These are phyloP conservation scores for Acridotheres tristis DNA, from an alignment of 2,797 vertebrate genomes.

Conservation along the genomic window DNA sequence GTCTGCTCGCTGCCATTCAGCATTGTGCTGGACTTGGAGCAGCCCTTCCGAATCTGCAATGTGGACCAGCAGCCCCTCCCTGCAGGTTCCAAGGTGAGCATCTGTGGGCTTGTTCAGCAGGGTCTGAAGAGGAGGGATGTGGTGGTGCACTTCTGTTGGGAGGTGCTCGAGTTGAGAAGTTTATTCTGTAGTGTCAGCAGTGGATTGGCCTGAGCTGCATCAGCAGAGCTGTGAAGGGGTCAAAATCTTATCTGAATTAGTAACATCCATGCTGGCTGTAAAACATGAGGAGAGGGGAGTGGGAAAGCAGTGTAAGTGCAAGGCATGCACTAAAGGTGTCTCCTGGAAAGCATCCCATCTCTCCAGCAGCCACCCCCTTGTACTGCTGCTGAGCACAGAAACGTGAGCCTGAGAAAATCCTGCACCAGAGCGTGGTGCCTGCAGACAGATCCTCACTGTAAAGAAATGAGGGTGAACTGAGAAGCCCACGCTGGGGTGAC, in stretches of 20 bases:
- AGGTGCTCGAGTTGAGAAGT: background rate
- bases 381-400: background rate
- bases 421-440: too few species aligned
- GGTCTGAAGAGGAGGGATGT: background rate
- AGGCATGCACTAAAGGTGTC: background rate
- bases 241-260: background rate
- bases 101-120: background rate
- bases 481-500: background rate
- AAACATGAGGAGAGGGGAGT: background rate
- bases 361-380: background rate
- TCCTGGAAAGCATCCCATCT: background rate
- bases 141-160: background rate
- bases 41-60: conserved; percentile 82
- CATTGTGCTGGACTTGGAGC: conserved; percentile 72
- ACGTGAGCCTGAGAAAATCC: background rate
- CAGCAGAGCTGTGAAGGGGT: background rate
- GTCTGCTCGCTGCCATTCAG: conserved; percentile 79
- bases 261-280: background rate
- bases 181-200: background rate
- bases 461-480: background rate
- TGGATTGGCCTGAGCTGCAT: background rate
- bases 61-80: conserved; percentile 19
- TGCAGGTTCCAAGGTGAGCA: background rate
- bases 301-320: background rate
- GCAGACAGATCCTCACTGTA: background rate